Base-by-base conservation (phyloP, 2,113 vertebrate genomes). In the Callocephalon fimbriatum region DNA sequence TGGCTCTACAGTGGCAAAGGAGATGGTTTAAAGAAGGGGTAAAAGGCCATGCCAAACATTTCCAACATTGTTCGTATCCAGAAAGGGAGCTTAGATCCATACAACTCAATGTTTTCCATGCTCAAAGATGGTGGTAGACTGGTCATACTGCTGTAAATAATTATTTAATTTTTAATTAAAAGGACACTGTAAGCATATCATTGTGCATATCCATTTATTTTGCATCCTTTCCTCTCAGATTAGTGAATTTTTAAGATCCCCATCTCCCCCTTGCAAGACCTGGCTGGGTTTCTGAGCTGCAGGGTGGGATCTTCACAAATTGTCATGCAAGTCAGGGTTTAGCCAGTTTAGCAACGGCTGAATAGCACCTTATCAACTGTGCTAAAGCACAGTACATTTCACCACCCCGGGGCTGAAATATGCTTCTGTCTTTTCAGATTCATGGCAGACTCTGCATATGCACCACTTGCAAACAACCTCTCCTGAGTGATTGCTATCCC, bases 401-500 rank as follows among this genome's bases (percentile, higher is more conserved):
- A 59, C 32, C 37, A 62, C 18, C 37, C 10, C 1, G 15, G 10
- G 68, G 13, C 16, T 82, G 56, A 67, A 67, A 75, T 17, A 3
- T 25, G 31, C 88, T 88, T 31, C 88, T 74, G 63, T 26, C 67
- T 89, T 95, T 94, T 94, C 87, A 78, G 54, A 94, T 91, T 93
- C 80, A 44, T 25, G 32, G 54, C 77, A 87, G 73, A 4, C 32
- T 53, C 47, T 77, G 73, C 76, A 66, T 75, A 85, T 47, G 66
- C 80, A 47, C 14, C 56, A 32, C 74, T 53, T 79, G 71, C 73
- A 38, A 48, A 54, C 73, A n/a, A 27, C n/a, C 25, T 74, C 62
- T 71, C 59, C 50, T 8, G 8, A 37, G 29, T 12, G 68, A 71
- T 44, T 10, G 74, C 54, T 47, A 14, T 23, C 66, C 65, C 16